Conservation (phyloP, 2,888 invertebrate species). For the Drosophila differens region DNA sequence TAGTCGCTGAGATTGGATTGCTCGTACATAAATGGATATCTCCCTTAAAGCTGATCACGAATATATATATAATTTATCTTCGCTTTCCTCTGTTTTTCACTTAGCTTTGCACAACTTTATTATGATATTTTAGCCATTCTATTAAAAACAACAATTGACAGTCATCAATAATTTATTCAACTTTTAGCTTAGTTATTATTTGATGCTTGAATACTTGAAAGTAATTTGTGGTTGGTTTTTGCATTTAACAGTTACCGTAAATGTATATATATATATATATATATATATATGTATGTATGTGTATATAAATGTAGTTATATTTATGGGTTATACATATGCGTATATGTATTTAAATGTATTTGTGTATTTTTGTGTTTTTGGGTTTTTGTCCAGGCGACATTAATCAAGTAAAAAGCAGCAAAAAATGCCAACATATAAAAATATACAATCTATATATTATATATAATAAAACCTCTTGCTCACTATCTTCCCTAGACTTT, state of each 20-base stretch:
- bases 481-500: constrained; percentile 2
- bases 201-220: constrained; percentile 70
- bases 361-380: constrained; percentile 1
- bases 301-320: neutral
- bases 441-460: constrained; percentile 60
- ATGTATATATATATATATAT: constrained; percentile 8
- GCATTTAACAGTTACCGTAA: constrained; percentile 35
- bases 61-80: neutral
- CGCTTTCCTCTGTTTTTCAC: neutral
- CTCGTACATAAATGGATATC: neutral
- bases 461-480: constrained; percentile 21
- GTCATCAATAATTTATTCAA: constrained; percentile 75
- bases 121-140: neutral
- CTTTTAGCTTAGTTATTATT: constrained; percentile 64
- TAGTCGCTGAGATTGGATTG: neutral
- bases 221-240: constrained; percentile 40
- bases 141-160: constrained; percentile 20
- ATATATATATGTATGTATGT: neutral
- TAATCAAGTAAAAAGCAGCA: constrained; percentile 75
- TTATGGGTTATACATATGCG: neutral
- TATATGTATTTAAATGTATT: neutral
- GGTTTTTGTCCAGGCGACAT: constrained; percentile 43
- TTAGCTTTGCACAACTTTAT: neutral
- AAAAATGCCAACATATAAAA: constrained; percentile 76
- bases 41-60: neutral